Percentiles rank a stretch among this genome's conserved stretches.
Evolutionary conservation across 2,113 vertebrate genomes (phyloP).

Genomic region (Xenus cinereus): DNA sequence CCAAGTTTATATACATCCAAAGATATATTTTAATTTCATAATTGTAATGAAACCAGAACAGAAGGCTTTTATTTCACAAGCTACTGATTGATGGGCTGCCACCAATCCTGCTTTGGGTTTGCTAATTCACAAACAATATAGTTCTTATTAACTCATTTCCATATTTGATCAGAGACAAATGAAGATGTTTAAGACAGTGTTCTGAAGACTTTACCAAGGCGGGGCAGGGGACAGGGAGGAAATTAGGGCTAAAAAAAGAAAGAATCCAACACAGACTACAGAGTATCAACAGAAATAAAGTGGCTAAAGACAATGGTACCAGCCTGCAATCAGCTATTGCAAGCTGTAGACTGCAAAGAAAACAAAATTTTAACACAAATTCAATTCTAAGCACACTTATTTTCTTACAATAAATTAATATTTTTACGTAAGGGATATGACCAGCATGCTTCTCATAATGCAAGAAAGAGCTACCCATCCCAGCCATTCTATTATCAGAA

Average conservation of each 20-base stretch:
- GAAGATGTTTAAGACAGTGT: background rate
- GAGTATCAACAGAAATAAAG: background rate
- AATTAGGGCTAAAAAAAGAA: background rate
- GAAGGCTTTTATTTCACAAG: background rate
- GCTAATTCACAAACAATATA: background rate
- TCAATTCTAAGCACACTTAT: background rate
- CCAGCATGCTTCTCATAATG: background rate
- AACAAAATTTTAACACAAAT: background rate
- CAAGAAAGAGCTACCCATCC: background rate
- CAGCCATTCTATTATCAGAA: background rate
- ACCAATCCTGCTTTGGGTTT: background rate
- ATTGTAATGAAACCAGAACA: background rate
- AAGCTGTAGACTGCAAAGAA: background rate
- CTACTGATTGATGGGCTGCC: background rate
- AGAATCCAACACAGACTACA: background rate
- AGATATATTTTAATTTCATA: background rate
- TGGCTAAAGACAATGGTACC: background rate
- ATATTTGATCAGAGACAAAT: background rate
- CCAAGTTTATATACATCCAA: background rate
- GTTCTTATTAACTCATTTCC: background rate
- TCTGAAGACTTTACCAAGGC: background rate
- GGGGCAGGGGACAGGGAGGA: accelerated
- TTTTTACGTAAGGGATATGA: background rate
- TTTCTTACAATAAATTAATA: background rate
- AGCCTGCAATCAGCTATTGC: background rate